Evolutionary conservation across 2,888 invertebrate species (phyloP).

Genomic region (Fragum whitleyi): DNA sequence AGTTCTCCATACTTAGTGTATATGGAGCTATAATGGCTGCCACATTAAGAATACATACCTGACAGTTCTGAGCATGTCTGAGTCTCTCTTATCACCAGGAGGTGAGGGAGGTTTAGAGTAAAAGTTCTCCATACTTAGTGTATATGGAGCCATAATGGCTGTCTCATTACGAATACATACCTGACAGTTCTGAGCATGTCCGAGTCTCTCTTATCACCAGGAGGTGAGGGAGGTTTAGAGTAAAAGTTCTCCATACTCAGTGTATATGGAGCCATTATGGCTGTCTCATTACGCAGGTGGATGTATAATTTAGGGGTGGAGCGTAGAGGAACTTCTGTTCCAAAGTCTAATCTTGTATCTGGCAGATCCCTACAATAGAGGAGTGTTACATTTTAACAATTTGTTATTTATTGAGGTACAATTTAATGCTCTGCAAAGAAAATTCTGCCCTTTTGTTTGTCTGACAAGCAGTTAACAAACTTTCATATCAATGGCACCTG

Average conservation of each 20-base stretch:
- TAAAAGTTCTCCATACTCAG: slow-evolving; percentile 76
- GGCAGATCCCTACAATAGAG: slow-evolving; percentile 27
- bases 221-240: slow-evolving; percentile 77
- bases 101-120: slow-evolving; percentile 76
- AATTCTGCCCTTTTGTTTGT: no score
- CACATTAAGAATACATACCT: slow-evolving; percentile 74
- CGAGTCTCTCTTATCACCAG: slow-evolving; percentile 55
- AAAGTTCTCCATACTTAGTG: slow-evolving; percentile 75
- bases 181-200: slow-evolving; percentile 38
- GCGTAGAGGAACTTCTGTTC: slow-evolving; percentile 70
- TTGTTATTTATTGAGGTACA: neutral
- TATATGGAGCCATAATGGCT: slow-evolving; percentile 79
- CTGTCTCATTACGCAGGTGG: slow-evolving; percentile 80
- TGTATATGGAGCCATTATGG: slow-evolving; percentile 78
- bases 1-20: slow-evolving; percentile 74
- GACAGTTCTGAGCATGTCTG: slow-evolving; percentile 23
- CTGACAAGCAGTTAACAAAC: neutral
- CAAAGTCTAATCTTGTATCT: slow-evolving; percentile 75
- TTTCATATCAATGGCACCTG: neutral
- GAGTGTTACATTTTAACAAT: neutral
- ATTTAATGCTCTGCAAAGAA: no score
- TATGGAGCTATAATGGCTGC: slow-evolving; percentile 81
- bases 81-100: slow-evolving; percentile 63
- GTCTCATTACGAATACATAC: slow-evolving; percentile 78
- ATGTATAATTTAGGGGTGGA: slow-evolving; percentile 75